phyloP scores from a whole-genome alignment of 2,113 vertebrate species.

The Notarius quadriscutis region DNA sequence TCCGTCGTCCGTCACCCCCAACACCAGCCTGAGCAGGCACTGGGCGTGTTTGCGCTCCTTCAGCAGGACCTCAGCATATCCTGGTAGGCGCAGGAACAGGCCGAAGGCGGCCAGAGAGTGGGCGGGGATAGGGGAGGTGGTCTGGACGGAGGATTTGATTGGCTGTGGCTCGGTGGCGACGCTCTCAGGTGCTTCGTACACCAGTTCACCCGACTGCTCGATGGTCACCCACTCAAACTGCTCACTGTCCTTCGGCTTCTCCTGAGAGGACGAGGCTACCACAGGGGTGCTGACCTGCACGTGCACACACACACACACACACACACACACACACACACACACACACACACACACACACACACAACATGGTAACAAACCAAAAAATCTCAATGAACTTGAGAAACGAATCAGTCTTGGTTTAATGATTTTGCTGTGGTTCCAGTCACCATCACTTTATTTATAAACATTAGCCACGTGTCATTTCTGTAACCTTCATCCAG shows the following conservation, averaged over 20 bases:
- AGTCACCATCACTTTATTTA: too few species aligned
- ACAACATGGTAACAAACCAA: neutral
- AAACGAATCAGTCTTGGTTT: too few species aligned
- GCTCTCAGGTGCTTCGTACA: conserved; percentile 95
- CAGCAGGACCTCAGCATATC: conserved; percentile 96
- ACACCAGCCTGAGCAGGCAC: conserved; percentile 93
- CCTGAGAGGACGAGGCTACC: conserved; percentile 87
- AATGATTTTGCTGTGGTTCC: too few species aligned
- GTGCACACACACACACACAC: conserved; percentile 17
- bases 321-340: neutral
- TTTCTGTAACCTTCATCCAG: neutral
- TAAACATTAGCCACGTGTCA: too few species aligned
- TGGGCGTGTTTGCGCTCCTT: conserved; percentile 98
- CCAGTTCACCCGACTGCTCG: conserved; percentile 94
- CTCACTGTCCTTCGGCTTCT: conserved; percentile 97
- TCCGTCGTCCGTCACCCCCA: conserved; percentile 97
- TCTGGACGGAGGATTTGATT: conserved; percentile 92
- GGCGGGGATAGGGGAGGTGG: conserved; percentile 95
- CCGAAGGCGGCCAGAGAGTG: conserved; percentile 98
- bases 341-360: neutral
- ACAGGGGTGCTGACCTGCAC: conserved; percentile 92
- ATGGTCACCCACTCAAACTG: conserved; percentile 99
- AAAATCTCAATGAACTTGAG: too few species aligned
- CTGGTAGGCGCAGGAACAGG: conserved; percentile 94
- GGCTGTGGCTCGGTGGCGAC: conserved; percentile 91